These are phyloP conservation scores for Discoglossus pictus DNA, from an alignment of 2,797 vertebrate species.

Conservation along the genomic window DNA sequence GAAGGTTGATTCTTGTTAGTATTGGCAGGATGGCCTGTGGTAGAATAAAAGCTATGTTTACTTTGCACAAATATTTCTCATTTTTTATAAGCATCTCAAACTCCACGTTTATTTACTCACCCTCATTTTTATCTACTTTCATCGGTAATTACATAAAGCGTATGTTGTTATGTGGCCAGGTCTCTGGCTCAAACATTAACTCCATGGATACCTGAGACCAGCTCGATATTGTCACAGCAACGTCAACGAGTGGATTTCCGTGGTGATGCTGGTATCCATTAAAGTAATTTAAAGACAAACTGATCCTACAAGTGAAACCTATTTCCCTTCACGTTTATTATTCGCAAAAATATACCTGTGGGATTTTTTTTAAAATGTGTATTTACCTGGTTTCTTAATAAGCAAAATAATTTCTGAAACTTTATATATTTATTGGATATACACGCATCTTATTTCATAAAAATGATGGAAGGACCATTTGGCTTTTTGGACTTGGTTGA, in stretches of 20 bases:
- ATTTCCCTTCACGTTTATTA: no score
- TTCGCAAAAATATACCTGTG: no score
- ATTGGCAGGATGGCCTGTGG: conserved; percentile 35
- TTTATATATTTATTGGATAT: no score
- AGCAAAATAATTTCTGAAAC: no score
- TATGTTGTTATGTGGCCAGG: conserved; percentile 35
- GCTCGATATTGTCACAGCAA: neutral
- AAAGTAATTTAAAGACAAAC: conserved; percentile 4
- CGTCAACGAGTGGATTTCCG: neutral
- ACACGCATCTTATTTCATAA: no score
- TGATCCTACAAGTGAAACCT: no score
- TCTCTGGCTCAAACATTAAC: conserved; percentile 29
- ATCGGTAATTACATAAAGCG: conserved; percentile 44
- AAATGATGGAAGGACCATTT: no score
- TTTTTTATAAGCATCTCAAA: conserved; percentile 35
- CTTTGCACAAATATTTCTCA: conserved; percentile 38
- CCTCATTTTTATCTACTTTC: conserved; percentile 38
- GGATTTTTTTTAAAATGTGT: no score
- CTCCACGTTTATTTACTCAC: conserved; percentile 38
- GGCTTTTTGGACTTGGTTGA: no score
- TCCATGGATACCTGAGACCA: conserved; percentile 23
- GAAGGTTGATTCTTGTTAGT: conserved; percentile 30
- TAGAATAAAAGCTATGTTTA: conserved; percentile 40
- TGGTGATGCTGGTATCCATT: neutral
- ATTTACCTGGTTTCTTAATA: no score